A percentile compares a stretch with the other conserved stretches of the same genome.
Evolutionary conservation across 2,113 vertebrate species (phyloP).

Genomic region (Trichechus manatus): DNA sequence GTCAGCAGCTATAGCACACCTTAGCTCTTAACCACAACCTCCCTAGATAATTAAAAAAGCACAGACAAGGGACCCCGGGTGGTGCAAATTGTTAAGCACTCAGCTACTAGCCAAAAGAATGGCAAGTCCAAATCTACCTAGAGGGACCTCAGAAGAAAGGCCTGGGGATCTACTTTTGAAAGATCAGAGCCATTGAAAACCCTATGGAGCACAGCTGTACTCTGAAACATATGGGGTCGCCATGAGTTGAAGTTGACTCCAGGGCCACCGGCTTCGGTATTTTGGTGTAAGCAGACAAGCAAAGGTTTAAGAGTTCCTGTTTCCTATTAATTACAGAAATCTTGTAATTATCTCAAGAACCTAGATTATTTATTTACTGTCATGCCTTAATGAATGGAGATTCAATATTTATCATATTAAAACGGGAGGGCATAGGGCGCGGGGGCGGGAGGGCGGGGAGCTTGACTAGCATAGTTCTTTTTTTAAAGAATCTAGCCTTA

Average conservation of each 20-base stretch:
- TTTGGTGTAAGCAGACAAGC: neutral
- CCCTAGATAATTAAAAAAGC: neutral
- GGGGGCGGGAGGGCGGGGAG: neutral
- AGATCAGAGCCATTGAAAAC: neutral
- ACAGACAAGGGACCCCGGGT: neutral
- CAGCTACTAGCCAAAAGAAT: neutral
- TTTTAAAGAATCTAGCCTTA: conserved; percentile 56
- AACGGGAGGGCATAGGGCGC: neutral
- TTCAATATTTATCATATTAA: conserved; percentile 64
- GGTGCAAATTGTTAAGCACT: neutral
- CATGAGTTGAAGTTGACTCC: neutral
- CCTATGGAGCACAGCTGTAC: neutral
- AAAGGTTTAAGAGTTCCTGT: conserved; percentile 46
- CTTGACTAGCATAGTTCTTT: neutral
- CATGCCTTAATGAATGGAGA: conserved; percentile 37
- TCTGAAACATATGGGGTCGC: neutral
- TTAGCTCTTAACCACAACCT: too few relatives aligned
- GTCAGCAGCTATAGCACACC: too few relatives aligned
- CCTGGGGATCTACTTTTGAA: neutral
- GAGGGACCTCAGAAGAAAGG: neutral
- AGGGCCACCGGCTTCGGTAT: neutral
- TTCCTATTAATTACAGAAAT: conserved; percentile 63
- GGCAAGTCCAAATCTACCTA: neutral
- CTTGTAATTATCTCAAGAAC: conserved; percentile 52
- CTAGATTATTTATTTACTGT: conserved; percentile 58